Conservation (phyloP, 2,888 invertebrate genomes). For the Trisateles emortualis region DNA sequence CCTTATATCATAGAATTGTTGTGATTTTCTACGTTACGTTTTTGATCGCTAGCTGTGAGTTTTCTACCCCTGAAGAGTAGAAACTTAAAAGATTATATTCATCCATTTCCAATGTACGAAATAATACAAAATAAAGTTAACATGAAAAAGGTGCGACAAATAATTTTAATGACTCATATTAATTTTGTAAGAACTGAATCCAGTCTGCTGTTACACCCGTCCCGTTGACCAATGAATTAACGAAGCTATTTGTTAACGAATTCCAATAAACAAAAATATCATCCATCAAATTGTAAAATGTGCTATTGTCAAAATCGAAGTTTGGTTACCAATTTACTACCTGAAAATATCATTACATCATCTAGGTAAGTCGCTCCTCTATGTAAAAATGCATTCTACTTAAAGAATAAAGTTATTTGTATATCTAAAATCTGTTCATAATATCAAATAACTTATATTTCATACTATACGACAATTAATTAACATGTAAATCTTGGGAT, state of each 20-base stretch:
- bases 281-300: constrained; percentile 9
- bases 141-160: constrained; percentile 24
- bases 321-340: constrained; percentile 31
- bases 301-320: constrained; percentile 18
- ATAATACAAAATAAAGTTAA: constrained; percentile 29
- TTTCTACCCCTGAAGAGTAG: constrained; percentile 37
- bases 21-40: constrained; percentile 71
- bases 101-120: constrained; percentile 31
- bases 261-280: constrained; percentile 21
- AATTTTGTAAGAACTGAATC: constrained; percentile 37
- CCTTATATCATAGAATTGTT: constrained; percentile 66
- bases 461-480: constrained; percentile 43
- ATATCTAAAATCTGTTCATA: constrained; percentile 40
- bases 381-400: constrained; percentile 33
- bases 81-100: constrained; percentile 36
- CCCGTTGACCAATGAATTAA: constrained; percentile 60
- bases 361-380: constrained; percentile 37
- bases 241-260: constrained; percentile 34
- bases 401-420: constrained; percentile 30
- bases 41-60: constrained; percentile 72
- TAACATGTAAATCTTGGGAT: constrained; percentile 49
- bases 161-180: constrained; percentile 27
- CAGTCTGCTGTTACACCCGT: constrained; percentile 58
- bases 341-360: constrained; percentile 34
- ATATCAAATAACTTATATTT: constrained; percentile 44